Percentiles rank a stretch among this genome's conserved stretches.
Conservation (phyloP, 1,140 invertebrate species). For the Eufriesea mexicana region DNA sequence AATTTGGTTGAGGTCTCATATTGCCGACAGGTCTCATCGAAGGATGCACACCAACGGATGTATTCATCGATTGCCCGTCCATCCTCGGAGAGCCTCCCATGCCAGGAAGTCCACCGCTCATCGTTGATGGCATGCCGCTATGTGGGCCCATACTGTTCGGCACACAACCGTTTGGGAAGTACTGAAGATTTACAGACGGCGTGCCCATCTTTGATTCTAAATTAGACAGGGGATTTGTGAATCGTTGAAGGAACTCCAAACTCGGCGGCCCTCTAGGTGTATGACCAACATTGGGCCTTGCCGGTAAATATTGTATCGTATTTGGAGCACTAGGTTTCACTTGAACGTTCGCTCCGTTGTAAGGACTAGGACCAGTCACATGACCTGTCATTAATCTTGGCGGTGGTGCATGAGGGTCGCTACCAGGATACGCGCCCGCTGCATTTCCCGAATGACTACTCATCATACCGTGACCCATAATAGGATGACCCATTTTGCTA, state of each 20-base stretch:
- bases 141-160: slow-evolving; percentile 77
- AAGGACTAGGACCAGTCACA: slow-evolving; percentile 84
- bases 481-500: slow-evolving; percentile 78
- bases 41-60: slow-evolving; percentile 72
- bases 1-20: slow-evolving; percentile 79
- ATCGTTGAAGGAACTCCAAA: slow-evolving; percentile 95
- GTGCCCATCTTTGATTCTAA: slow-evolving; percentile 88
- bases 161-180: slow-evolving; percentile 86
- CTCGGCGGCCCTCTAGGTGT: slow-evolving; percentile 91
- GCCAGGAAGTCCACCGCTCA: slow-evolving; percentile 72
- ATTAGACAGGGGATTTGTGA: slow-evolving; percentile 89
- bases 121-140: slow-evolving; percentile 79
- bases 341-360: slow-evolving; percentile 93
- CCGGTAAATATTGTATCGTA: slow-evolving; percentile 98
- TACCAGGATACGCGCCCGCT: slow-evolving; percentile 79
- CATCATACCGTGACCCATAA: slow-evolving; percentile 84
- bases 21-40: slow-evolving; percentile 80
- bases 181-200: slow-evolving; percentile 87
- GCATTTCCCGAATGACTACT: slow-evolving; percentile 82
- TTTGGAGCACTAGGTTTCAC: slow-evolving; percentile 98
- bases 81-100: slow-evolving; percentile 73
- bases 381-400: slow-evolving; percentile 78
- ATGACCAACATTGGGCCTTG: slow-evolving; percentile 89
- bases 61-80: slow-evolving; percentile 74
- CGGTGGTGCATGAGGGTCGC: slow-evolving; percentile 77